Base-by-base conservation (phyloP, 2,113 vertebrate species). In the Camelus bactrianus region DNA sequence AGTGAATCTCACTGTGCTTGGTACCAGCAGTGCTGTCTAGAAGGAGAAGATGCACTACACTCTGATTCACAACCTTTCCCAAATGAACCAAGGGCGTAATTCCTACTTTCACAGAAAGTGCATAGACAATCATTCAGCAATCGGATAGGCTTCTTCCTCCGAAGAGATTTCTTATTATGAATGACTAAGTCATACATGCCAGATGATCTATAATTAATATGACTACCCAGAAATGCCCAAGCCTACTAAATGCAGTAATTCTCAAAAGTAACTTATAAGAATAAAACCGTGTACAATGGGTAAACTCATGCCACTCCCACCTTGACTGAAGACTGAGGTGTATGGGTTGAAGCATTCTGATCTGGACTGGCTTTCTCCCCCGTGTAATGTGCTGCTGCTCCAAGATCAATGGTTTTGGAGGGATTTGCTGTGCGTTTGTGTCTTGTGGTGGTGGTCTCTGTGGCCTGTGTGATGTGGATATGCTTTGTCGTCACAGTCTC, bases 401-500 rank as follows among this genome's bases (percentile, higher is more conserved):
- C 99, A 62, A 99, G 98, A 98, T 99, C 99, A 95, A 99, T 99
- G 77, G 99, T 99, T 98, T 99, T 99, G 64, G 99, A 99, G 38
- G 99, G 99, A 54, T 99, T 99, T 70, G 99, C 99, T 64, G 99
- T 99, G 97, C 99, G 99, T 97, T 99, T 99, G 94, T 99, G 99
- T 89, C 98, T 98, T 30, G 99, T 99, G 58, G 99, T 99, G 64
- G 99, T 99, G 26, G 99, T 99, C 98, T 99, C 99, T 89, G 99
- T 99, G 95, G 99, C 99, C 98, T 99, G 99, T 95, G 99, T 99
- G 91, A 99, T 99, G 54, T 99, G 99, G 96, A 99, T 98, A 80
- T 99, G 99, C 98, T 99, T 99, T 30, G 99, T 99, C 35, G 99
- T 99, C 95, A 99, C 99, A 0, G 99, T 99, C 96, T 99, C 99